Evolutionary conservation across 2,797 vertebrate genomes (phyloP), one percentile per base, ranked within the genome.

Genomic region (Botia kubotai): DNA sequence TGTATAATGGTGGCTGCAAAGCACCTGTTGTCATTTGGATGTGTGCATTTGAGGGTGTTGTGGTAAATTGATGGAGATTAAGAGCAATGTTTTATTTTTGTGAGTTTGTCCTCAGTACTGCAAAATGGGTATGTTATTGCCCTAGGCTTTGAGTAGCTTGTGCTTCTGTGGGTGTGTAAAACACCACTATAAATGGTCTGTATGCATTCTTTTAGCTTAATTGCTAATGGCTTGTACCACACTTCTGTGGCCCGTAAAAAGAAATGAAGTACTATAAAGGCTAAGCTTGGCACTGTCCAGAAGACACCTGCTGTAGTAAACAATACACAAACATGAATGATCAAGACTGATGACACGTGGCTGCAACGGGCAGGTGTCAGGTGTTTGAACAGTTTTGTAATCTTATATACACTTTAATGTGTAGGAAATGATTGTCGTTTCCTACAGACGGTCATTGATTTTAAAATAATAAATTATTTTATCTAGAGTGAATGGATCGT

Each of bases 21-120:
- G 84, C 80, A 21, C 83, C 83, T 57, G 48, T 88, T 86, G 86
- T 86, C 79, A 85, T 86, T 84, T 86, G 72, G 84, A 53, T 23
- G 26, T 74, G 55, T 55, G 12, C 52, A 62, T 73, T 63, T 79
- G 26, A 76, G 53, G 43, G 17, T 29, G 52, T 70, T 5, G 75
- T 77, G 16, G 84, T 43, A 58, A 48, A 46, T 26, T 78, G 63
- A 43, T 70, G 29, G 84, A 55, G 16, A 75, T 82, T 74, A 68
- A 85, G 76, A 77, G 83, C 82, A 80, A 65, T 88, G 79, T 78
- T 4, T 69, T 8, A 62, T 85, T 86, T 88, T 67, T 29, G 50
- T 84, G 71, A 55, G 58, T 72, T 88, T 80, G 76, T 85, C 55
- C 57, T 71, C 19, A 58, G 17, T 33, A 23, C 17, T 48, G 69